Evolutionary conservation across 2,888 invertebrate genomes (phyloP).

Genomic region (Dynastes hyllus): DNA sequence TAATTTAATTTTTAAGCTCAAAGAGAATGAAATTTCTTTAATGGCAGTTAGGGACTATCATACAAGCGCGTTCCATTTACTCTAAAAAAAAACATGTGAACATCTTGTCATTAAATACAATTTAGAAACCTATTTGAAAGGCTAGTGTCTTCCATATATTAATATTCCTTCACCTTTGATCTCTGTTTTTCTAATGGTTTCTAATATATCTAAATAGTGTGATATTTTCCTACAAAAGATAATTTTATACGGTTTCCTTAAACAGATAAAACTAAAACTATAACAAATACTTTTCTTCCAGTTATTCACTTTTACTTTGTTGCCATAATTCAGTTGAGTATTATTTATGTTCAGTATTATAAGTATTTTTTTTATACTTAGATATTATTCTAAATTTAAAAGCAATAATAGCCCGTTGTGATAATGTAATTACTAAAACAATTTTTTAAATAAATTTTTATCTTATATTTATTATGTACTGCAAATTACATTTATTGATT

Average conservation of each 20-base stretch:
- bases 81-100: too few species aligned
- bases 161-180: conserved; percentile 38
- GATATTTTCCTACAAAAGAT: neutral
- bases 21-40: too few species aligned
- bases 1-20: neutral
- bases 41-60: too few species aligned
- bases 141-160: conserved; percentile 35
- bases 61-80: too few species aligned
- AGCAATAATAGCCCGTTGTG: conserved; percentile 35
- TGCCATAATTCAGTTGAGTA: conserved; percentile 17
- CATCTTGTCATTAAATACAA: conserved; percentile 6
- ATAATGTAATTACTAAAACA: conserved; percentile 32
- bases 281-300: neutral
- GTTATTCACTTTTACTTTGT: conserved; percentile 2
- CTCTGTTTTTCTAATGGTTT: conserved; percentile 30
- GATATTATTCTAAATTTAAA: neutral
- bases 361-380: neutral
- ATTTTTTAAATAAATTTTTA: conserved; percentile 42
- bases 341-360: conserved; percentile 47
- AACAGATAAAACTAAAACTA: too few species aligned
- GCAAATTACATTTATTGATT: conserved; percentile 22
- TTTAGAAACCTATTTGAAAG: conserved; percentile 32
- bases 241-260: neutral
- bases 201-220: neutral
- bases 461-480: conserved; percentile 41